These are phyloP conservation scores for Tragelaphus scriptus DNA, from an alignment of 2,113 vertebrate species.

Conservation along the genomic window DNA sequence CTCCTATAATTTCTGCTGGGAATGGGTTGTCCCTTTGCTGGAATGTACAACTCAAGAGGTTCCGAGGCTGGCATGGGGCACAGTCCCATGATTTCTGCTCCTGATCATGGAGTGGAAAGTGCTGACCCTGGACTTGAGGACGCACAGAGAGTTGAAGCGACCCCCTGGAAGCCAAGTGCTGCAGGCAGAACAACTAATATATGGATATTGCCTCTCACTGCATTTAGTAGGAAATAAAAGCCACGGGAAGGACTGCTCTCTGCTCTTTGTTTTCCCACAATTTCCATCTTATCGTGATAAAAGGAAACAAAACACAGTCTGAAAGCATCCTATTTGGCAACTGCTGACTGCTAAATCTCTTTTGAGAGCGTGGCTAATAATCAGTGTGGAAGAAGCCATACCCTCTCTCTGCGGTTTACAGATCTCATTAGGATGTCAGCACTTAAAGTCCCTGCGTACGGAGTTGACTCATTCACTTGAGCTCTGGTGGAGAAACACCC, in stretches of 20 bases:
- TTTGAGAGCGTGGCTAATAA: not conserved
- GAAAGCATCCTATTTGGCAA: not conserved
- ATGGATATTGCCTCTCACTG: not conserved
- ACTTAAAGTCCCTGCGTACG: not conserved
- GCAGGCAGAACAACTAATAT: not conserved
- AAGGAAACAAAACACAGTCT: not conserved
- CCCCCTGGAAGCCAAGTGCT: not conserved
- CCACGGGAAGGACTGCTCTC: not conserved
- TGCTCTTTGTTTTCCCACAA: not conserved
- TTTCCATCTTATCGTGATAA: not conserved
- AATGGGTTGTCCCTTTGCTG: not conserved
- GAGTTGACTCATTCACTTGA: not conserved
- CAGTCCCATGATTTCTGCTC: not conserved
- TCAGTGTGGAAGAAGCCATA: not conserved
- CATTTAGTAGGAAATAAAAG: not conserved
- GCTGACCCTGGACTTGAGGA: not conserved
- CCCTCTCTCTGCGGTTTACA: not conserved
- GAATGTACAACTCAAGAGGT: accelerated
- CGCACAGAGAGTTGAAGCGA: not conserved
- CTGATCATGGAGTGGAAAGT: not conserved
- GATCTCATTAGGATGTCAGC: not conserved
- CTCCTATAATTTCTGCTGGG: not conserved
- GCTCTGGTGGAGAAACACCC: not conserved
- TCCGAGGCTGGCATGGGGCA: not conserved
- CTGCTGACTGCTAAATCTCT: not conserved